A percentile compares a stretch with the other conserved stretches of the same genome.
These are phyloP conservation scores for Aselliscus stoliczkanus DNA, from an alignment of 2,797 vertebrate genomes.

Conservation along the genomic window DNA sequence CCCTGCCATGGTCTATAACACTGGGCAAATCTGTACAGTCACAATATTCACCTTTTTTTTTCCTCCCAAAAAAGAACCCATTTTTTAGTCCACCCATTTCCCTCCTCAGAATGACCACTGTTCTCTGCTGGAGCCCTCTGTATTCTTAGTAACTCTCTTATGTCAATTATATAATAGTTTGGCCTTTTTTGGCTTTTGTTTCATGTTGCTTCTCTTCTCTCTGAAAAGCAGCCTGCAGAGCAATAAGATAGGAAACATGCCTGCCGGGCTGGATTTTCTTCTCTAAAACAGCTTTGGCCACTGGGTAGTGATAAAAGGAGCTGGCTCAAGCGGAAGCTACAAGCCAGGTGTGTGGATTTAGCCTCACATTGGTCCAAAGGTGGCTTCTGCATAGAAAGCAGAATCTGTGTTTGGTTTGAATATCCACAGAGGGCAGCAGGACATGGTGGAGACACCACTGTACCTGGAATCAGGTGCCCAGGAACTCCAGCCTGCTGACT, in stretches of 20 bases:
- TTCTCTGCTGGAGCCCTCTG: constrained; percentile 67
- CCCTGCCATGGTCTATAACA: neutral
- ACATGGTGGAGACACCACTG: neutral
- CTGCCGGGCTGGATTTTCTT: constrained; percentile 74
- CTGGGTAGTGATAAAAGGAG: constrained; percentile 71
- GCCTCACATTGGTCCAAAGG: constrained; percentile 38
- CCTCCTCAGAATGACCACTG: constrained; percentile 76
- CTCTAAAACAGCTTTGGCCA: constrained; percentile 60
- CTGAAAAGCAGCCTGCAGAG: constrained; percentile 72
- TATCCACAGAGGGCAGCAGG: neutral
- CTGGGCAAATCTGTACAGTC: constrained; percentile 11
- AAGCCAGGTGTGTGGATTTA: constrained; percentile 60
- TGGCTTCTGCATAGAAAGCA: constrained; percentile 38
- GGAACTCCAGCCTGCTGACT: neutral
- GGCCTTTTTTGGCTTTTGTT: constrained; percentile 65
- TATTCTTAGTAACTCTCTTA: constrained; percentile 75
- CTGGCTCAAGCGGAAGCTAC: constrained; percentile 63
- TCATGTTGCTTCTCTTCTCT: constrained; percentile 64
- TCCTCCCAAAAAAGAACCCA: neutral
- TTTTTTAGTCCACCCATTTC: constrained; percentile 68
- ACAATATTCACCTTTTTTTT: neutral
- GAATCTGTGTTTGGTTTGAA: constrained; percentile 21
- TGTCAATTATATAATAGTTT: constrained; percentile 77
- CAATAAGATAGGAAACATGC: constrained; percentile 65
- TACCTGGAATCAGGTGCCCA: neutral